phyloP scores from a whole-genome alignment of 1,140 invertebrate species.

The Papilio machaon region DNA sequence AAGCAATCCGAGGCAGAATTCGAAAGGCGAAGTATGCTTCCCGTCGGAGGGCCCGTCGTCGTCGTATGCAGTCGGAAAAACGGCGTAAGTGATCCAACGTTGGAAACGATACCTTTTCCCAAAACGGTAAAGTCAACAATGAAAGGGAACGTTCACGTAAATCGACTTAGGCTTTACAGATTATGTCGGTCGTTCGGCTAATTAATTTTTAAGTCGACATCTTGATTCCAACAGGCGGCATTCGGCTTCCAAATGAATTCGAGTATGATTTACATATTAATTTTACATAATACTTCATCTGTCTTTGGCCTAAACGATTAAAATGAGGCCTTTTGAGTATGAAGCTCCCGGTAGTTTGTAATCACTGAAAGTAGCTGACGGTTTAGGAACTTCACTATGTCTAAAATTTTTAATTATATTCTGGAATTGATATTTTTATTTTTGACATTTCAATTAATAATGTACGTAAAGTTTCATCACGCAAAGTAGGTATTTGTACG shows the following conservation, averaged over 20 bases:
- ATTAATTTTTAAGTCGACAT: constrained; percentile 82
- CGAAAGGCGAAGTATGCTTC: constrained; percentile 62
- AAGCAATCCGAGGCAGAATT: constrained; percentile 63
- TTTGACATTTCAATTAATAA: background rate
- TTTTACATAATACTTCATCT: constrained; percentile 59
- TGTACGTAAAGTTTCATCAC: background rate
- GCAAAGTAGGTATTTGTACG: background rate
- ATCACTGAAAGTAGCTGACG: background rate
- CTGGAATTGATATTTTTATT: background rate
- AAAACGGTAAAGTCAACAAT: constrained; percentile 57
- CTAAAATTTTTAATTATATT: background rate
- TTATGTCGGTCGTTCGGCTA: constrained; percentile 81
- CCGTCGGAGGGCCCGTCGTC: constrained; percentile 58
- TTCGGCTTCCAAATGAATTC: constrained; percentile 71
- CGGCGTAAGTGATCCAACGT: constrained; percentile 49
- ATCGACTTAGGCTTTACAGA: constrained; percentile 73
- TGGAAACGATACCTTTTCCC: constrained; percentile 57
- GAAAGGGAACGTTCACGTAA: constrained; percentile 63
- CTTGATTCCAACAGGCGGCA: constrained; percentile 60
- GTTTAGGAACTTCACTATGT: constrained; percentile 3
- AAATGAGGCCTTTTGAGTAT: constrained; percentile 3
- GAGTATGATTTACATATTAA: constrained; percentile 74
- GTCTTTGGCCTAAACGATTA: constrained; percentile 46
- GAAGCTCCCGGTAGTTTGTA: background rate
- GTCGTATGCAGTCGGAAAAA: constrained; percentile 51